Conservation (phyloP, 1,140 invertebrate species). For the Sycobia sp. region DNA sequence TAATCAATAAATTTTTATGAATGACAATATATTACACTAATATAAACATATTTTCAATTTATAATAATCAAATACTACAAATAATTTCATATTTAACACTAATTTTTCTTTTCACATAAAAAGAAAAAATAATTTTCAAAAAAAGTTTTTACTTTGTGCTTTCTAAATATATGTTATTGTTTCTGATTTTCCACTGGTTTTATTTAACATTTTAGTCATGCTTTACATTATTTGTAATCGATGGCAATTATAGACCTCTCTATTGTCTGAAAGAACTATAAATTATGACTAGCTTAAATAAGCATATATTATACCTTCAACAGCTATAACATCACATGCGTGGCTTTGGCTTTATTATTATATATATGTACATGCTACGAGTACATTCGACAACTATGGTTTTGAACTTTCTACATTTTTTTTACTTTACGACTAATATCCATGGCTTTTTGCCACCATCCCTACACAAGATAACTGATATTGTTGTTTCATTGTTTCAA, state of each 20-base stretch:
- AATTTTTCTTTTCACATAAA: too few relatives aligned
- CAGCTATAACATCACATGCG: constrained; percentile 39
- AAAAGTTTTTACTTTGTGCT: constrained; percentile 14
- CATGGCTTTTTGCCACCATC: constrained; percentile 34
- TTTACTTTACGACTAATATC: constrained; percentile 40
- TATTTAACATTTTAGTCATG: neutral
- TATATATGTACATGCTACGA: constrained; percentile 16
- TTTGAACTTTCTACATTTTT: constrained; percentile 38
- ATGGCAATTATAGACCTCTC: constrained; percentile 8
- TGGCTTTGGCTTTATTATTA: constrained; percentile 18
- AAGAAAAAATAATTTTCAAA: neutral
- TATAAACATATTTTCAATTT: neutral
- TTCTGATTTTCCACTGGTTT: neutral
- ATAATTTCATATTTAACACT: too few relatives aligned
- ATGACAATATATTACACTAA: neutral
- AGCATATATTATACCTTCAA: constrained; percentile 35
- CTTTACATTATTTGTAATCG: neutral
- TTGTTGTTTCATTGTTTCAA: too few relatives aligned
- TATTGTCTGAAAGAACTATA: constrained; percentile 42
- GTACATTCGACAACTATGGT: constrained; percentile 37
- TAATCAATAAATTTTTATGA: constrained; percentile 3
- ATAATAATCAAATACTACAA: neutral
- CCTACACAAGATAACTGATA: too few relatives aligned
- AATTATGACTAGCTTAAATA: constrained; percentile 53
- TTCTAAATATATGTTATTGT: constrained; percentile 18